Evolutionary conservation across 92 coral and sea anemone genomes (phyloP).

Genomic region (Zoanthus gigantus): DNA sequence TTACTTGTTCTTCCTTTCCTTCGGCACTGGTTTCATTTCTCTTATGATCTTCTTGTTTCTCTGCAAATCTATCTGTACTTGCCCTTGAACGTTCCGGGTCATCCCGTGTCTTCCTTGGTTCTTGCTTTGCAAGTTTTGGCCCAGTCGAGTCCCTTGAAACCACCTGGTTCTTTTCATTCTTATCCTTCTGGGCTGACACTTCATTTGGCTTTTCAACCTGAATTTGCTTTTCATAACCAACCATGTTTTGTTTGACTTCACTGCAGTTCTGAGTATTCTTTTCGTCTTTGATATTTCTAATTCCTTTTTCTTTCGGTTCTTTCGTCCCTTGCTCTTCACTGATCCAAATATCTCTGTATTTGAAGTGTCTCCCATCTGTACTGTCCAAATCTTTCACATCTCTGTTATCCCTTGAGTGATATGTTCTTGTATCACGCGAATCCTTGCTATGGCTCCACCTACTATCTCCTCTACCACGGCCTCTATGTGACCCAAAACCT

Average conservation of each 20-base stretch:
- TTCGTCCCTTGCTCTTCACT: not conserved
- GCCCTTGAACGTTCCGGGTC: not conserved
- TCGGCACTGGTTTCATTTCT: constrained; percentile 43
- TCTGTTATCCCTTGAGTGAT: constrained; percentile 60
- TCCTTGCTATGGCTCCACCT: constrained; percentile 50
- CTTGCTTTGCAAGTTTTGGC: constrained; percentile 30
- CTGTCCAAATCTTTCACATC: not conserved
- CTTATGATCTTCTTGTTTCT: constrained; percentile 31
- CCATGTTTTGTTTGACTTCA: constrained; percentile 8
- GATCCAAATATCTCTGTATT: constrained; percentile 4
- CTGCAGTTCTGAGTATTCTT: constrained; percentile 6
- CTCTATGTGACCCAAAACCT: constrained; percentile 68
- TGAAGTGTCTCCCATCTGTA: constrained; percentile 11
- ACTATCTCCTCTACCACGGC: constrained; percentile 54
- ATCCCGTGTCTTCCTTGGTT: constrained; percentile 9
- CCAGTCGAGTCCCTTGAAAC: constrained; percentile 9
- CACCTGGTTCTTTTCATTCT: constrained; percentile 16
- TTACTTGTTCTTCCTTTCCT: constrained; percentile 45
- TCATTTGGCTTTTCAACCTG: constrained; percentile 24
- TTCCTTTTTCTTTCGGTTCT: constrained; percentile 8
- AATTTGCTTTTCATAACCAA: constrained; percentile 16
- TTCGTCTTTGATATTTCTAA: not conserved
- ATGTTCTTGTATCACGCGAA: constrained; percentile 50
- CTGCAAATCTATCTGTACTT: constrained; percentile 6
- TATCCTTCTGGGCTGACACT: not conserved